A percentile compares a stretch with the other conserved stretches of the same genome.
Evolutionary conservation across 2,113 vertebrate species (phyloP).

Genomic region (Otocyon megalotis): DNA sequence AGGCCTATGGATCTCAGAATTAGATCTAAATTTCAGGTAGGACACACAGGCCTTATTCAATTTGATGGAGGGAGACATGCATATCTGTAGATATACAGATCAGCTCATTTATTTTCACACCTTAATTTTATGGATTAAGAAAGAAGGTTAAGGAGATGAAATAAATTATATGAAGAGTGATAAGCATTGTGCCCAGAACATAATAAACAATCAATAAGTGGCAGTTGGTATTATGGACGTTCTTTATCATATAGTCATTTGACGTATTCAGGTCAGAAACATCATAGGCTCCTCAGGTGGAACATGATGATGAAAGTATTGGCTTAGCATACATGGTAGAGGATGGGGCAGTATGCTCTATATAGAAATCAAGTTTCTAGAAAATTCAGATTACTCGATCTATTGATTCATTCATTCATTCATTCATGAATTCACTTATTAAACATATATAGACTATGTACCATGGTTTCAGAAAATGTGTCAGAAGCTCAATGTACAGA

Average conservation of each 20-base stretch:
- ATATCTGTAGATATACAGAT: background rate
- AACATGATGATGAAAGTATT: background rate
- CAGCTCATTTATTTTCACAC: background rate
- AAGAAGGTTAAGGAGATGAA: slow-evolving; percentile 17
- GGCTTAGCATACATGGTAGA: background rate
- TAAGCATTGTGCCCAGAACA: background rate
- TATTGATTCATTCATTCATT: slow-evolving; percentile 38
- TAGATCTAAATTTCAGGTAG: background rate
- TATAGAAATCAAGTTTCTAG: background rate
- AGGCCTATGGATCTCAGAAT: background rate
- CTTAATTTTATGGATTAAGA: slow-evolving; percentile 35
- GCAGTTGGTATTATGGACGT: background rate
- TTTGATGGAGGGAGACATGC: background rate
- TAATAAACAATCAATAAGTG: background rate
- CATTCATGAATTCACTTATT: background rate
- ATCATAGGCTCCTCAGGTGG: background rate
- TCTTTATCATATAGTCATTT: background rate
- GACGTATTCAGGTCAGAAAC: background rate
- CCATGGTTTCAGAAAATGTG: background rate
- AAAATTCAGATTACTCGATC: slow-evolving; percentile 38
- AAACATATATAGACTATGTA: background rate
- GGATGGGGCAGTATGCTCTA: background rate
- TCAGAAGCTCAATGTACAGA: background rate
- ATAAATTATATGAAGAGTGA: background rate
- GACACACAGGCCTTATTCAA: background rate